Conservation (phyloP, 2,113 vertebrate species). For the Chaetops frenatus region DNA sequence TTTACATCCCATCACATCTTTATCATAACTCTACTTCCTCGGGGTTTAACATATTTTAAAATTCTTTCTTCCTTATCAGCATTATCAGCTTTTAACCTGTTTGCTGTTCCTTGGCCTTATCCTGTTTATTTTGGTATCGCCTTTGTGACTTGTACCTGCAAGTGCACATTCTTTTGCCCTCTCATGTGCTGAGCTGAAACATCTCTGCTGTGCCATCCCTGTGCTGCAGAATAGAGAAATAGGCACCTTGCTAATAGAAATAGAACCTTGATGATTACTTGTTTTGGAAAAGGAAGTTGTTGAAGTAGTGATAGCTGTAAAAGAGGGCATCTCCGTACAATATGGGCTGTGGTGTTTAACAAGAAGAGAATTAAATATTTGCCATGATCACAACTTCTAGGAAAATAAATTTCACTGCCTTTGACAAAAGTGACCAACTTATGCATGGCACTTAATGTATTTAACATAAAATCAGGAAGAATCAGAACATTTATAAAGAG, state of each 20-base stretch:
- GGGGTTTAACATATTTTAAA: background rate
- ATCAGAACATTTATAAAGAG: background rate
- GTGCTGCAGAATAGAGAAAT: background rate
- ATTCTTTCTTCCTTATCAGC: background rate
- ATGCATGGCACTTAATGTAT: background rate
- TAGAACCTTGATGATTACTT: background rate
- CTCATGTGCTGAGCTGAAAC: background rate
- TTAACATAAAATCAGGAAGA: background rate
- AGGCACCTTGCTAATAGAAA: no score
- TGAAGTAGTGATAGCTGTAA: background rate
- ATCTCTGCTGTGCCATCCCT: background rate
- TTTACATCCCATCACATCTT: background rate
- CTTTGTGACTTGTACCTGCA: background rate
- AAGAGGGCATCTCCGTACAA: background rate
- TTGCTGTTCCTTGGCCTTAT: background rate
- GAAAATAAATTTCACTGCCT: background rate
- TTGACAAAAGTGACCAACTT: background rate
- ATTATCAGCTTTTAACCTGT: background rate
- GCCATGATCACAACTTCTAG: background rate
- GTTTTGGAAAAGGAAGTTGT: background rate
- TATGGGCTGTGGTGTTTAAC: background rate
- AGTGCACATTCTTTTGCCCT: background rate
- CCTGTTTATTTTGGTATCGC: background rate
- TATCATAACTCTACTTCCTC: background rate
- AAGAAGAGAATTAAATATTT: background rate